Evolutionary conservation across 2,113 vertebrate genomes (phyloP), one percentile per base, ranked within the genome.

Genomic region (Apus apus): DNA sequence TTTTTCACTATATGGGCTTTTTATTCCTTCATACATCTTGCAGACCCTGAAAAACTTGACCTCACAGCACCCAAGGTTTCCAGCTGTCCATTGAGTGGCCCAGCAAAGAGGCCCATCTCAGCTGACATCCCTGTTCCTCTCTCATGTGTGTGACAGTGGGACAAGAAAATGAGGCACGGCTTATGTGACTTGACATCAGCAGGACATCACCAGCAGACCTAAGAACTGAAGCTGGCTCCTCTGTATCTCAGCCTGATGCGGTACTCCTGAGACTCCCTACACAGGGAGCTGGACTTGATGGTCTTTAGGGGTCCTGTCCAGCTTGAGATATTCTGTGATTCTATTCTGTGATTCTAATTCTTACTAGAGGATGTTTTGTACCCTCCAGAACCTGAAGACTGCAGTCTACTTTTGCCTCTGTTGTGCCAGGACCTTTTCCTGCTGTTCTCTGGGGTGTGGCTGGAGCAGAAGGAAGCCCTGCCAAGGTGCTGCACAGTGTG

Each of bases 21-120:
- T 6, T 26, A 5, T 38, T 43, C 4, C 1, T 36, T 56, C 21
- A 2, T 40, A 48, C 1, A 1, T 32, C 54, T 73, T 3, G 1
- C 72, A 19, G 48, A n/a, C 26, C 6, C 9, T 34, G 34, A 15
- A 30, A 36, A 15, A 32, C 30, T 14, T 67, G 30, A 16, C 30
- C 40, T 73, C 54, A 20, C 60, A 48, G 43, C 30, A 48, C 27
- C 15, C 0, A 2, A 38, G 34, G 26, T 54, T 40, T 50, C 13
- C 22, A 40, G 25, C 34, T 73, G 60, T 34, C 43, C 20, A 2
- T 7, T 15, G 22, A 36, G 34, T 27, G 14, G 16, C 51, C 45
- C 50, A 48, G 58, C 50, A 71, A 20, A 32, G 11, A 5, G 13
- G 22, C 22, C 36, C 1, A 1, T 26, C 29, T 74, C 38, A 25